Base-by-base conservation (phyloP, 1,140 invertebrate species). In the Drosophila gunungcola region DNA sequence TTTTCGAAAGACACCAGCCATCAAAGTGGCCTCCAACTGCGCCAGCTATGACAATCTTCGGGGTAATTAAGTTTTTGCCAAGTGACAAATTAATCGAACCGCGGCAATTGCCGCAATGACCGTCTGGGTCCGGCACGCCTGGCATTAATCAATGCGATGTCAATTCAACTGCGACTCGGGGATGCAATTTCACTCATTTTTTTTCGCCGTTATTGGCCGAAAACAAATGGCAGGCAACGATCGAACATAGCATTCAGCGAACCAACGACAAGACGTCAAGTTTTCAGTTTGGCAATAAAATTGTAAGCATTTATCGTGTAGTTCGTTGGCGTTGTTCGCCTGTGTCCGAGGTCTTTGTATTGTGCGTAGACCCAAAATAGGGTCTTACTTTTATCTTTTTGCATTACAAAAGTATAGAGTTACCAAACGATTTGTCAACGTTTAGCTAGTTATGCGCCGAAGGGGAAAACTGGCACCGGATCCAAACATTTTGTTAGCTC, bases 351-450 rank as follows among this genome's bases (percentile, higher is more conserved):
- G 68, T 60, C 51, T 78, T 55, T 58, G 73, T 70, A 62, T 65
- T 57, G 56, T 80, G 80, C 80, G 80, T 84, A 85, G 76, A 80
- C 78, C 82, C 56, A 85, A 84, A 84, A 73, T 77, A 61, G 80
- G 56, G 60, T 49, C 53, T 80, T 83, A 56, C 78, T 80, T 78
- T 73, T 45, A 42, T 72, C 64, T 57, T 76, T 85, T 81, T 85
- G 81, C 81, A 84, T 84, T 84, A 85, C 79, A 88, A 88, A 82
- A 88, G 83, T 88, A 88, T 88, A 77, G 79, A 80, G 76, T 88
- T 88, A 82, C 83, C 73, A 57, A 88, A 77, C 83, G 83, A 88
- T 88, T 88, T 88, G 83, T 85, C 81, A 86, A 85, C 77, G 81
- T 74, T 85, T 84, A 84, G 81, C 61, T 56, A 70, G 60, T 62